These are phyloP conservation scores for Larimichthys polyactis DNA, from an alignment of 2,113 vertebrate genomes.

Conservation along the genomic window DNA sequence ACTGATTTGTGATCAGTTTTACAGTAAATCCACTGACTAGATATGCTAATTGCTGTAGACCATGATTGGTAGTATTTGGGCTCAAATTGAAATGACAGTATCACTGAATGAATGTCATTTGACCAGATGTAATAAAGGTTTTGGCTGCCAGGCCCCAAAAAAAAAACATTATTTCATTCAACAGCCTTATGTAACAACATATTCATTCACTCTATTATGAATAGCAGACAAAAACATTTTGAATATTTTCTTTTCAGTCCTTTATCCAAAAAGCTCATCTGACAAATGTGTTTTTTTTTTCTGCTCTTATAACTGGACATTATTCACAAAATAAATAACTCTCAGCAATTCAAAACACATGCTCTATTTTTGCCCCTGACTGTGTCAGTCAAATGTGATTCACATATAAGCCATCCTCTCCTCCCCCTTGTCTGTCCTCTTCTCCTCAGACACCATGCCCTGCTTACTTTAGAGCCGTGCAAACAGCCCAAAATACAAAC, in stretches of 20 bases:
- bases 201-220: not conserved
- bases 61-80: not conserved
- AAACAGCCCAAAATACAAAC: conserved; percentile 63
- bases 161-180: not conserved
- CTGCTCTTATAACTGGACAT: not conserved
- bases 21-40: not conserved
- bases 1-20: not conserved
- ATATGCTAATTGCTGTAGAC: not conserved
- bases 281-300: conserved; percentile 13
- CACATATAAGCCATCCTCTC: conserved; percentile 13
- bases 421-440: not conserved
- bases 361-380: not conserved
- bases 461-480: conserved; percentile 57
- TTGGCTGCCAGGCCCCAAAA: not conserved
- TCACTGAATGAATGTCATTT: not conserved
- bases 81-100: not conserved
- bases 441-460: conserved; percentile 23
- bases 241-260: not conserved
- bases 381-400: conserved; percentile 15
- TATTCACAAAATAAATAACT: not conserved
- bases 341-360: conserved; percentile 23
- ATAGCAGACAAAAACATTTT: not conserved
- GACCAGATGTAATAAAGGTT: not conserved
- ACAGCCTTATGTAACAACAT: not conserved
- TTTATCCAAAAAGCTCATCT: not conserved